These are phyloP conservation scores for Chrysochloris asiatica DNA, from an alignment of 2,113 vertebrate species.

Conservation along the genomic window DNA sequence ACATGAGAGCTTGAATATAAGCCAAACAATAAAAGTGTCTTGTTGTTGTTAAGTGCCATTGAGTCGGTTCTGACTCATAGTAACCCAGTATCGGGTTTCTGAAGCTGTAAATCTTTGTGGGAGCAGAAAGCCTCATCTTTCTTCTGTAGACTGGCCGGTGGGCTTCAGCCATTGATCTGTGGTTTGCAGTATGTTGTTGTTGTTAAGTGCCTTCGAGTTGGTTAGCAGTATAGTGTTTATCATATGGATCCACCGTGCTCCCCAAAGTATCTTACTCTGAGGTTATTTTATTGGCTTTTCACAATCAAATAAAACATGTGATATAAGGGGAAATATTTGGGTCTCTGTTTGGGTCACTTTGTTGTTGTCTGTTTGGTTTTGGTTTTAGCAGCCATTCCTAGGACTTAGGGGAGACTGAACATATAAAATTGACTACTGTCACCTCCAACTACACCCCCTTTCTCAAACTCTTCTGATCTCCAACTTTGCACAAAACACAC, in stretches of 20 bases:
- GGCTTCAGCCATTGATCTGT: no score
- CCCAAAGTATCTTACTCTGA: neutral
- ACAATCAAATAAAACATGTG: neutral
- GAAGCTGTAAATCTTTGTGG: no score
- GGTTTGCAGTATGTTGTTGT: no score
- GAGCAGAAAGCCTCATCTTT: no score
- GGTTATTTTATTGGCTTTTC: slow-evolving; percentile 23
- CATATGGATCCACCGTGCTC: no score
- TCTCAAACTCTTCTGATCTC: neutral
- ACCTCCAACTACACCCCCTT: neutral
- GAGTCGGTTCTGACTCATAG: no score
- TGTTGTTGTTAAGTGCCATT: no score
- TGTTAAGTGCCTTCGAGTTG: no score
- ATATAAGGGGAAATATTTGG: neutral
- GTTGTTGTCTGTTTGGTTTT: neutral
- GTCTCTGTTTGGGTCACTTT: no score
- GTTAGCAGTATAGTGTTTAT: no score
- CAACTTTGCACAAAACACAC: neutral
- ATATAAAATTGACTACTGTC: neutral
- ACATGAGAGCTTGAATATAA: slow-evolving; percentile 25
- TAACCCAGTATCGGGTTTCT: no score
- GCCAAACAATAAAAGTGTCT: slow-evolving; percentile 52
- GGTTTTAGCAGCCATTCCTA: neutral
- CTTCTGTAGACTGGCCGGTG: no score
- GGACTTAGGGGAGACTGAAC: neutral